Evolutionary conservation across 2,888 invertebrate species (phyloP), one percentile per base, ranked within the genome.

Genomic region (Tenthredo notha): DNA sequence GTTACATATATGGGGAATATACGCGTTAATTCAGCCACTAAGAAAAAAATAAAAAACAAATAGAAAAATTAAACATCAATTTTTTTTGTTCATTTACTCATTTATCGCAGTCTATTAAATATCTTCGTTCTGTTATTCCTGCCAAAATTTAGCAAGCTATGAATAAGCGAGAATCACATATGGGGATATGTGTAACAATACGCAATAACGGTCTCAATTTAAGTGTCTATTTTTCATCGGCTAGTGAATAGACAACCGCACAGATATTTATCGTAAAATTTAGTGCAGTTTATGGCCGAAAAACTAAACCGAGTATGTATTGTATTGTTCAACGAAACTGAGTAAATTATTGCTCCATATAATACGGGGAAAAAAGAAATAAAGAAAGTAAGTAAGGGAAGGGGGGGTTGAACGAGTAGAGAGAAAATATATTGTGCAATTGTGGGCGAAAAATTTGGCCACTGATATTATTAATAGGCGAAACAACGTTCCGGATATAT

Each of bases 401-500:
- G 21, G 43, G 43, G 21, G 43, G 43, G 21, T 74, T 67, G 15
- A n/a, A 43, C 54, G 74, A 74, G 43, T 70, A 6, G 33, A 33
- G 33, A 67, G 29, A 67, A 15, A 33, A 25, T 9, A 43, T 29
- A 72, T 7, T 25, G n/a, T 74, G 74, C 74, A 43, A 74, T 74
- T 74, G 74, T 74, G 74, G 43, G 9, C 74, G 54, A 18, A 43
- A 43, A 43, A 74, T 74, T 74, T 74, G 74, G 74, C 74, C 67
- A 43, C 40, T 25, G 74, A 74, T 43, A 74, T 74, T 74, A 74
- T 74, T 74, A 74, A 74, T 21, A 12, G 61, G 21, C 25, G 21
- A 61, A 21, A 61, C 21, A 9, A 61, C 3, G 9, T 10, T 1
- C 25, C 2, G 7, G 18, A 0, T 58, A 58, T 58, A 21, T 58